Evolutionary conservation across 2,113 vertebrate species (phyloP), one percentile per base, ranked within the genome.

Genomic region (Hystrix cristata): DNA sequence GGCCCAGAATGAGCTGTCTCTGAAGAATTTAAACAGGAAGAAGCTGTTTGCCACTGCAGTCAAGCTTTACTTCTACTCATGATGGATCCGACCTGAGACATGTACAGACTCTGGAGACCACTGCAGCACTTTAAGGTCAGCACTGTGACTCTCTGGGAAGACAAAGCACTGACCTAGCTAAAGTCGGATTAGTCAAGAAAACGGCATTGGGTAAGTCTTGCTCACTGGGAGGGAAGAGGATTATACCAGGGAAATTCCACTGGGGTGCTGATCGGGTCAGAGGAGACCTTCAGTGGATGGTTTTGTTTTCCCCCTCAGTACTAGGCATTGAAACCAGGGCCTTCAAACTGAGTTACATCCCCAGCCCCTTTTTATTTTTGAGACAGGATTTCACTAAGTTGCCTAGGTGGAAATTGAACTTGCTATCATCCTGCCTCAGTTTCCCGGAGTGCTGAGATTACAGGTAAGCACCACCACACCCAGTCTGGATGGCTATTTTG

Each of bases 1-100:
- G 65, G 34, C 46, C 71, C 55, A 38, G 60, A 57, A 59, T n/a
- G 62, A n/a, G 43, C 53, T 10, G 11, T 38, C 43, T 76, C 71
- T 65, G 43, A 43, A 83, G 76, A 85, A 71, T 31, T 91, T 92
- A 13, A n/a, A 15, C 38, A 60, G 83, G 48, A 95, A 91, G 57
- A 53, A 25, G 10, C 46, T 13, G 53, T 14, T 81, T 14, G n/a
- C 10, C 29, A 31, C 46, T 1, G 0, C 57, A 55, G 48, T 25
- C 48, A 46, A 55, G 27, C 51, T 87, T 81, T n/a, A 23, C 2
- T 25, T 60, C 51, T 76, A 5, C 12, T 59, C 34, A 11, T 55
- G n/a, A 55, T 55, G 60, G 80, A 31, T 93, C n/a, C 25, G 21
- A 90, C 51, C 31, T 13, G n/a, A 90, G 81, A 67, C 11, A 27